Evolutionary conservation across 2,797 vertebrate genomes (phyloP).

Genomic region (Schizothorax lantsangensis): DNA sequence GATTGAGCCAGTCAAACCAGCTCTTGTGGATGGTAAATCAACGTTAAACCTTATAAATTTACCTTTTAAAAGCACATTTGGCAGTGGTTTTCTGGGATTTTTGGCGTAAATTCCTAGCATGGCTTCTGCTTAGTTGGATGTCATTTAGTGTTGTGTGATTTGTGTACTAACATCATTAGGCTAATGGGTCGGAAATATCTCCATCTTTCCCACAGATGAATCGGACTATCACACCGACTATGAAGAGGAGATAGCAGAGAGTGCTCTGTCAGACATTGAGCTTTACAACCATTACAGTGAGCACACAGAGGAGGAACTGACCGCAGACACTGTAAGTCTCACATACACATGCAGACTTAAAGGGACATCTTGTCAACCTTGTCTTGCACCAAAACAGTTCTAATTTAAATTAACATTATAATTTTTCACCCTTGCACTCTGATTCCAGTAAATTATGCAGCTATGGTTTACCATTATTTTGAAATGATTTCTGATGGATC

Average conservation of each 20-base stretch:
- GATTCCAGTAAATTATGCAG: background rate
- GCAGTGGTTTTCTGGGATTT: constrained; percentile 17
- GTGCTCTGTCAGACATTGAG: constrained; percentile 64
- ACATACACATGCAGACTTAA: constrained; percentile 9
- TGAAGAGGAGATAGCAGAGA: constrained; percentile 77
- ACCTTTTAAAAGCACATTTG: constrained; percentile 5
- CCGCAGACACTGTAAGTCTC: constrained; percentile 75
- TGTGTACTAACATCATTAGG: constrained; percentile 37
- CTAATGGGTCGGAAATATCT: constrained; percentile 42
- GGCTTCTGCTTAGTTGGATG: constrained; percentile 32
- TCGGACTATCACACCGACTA: constrained; percentile 88
- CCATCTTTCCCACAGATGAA: constrained; percentile 80
- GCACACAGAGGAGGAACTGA: constrained; percentile 66
- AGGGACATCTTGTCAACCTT: background rate
- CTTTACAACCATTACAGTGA: constrained; percentile 54
- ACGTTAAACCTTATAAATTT: background rate
- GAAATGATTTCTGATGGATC: background rate
- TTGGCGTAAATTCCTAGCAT: constrained; percentile 17
- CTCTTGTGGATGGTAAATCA: constrained; percentile 86
- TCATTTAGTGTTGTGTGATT: constrained; percentile 31
- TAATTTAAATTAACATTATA: background rate
- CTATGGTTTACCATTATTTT: background rate
- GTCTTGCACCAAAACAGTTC: background rate
- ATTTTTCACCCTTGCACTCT: background rate
- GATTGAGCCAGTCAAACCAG: constrained; percentile 87